Base-by-base conservation (phyloP, 2,113 vertebrate genomes). In the Etia nguti region DNA sequence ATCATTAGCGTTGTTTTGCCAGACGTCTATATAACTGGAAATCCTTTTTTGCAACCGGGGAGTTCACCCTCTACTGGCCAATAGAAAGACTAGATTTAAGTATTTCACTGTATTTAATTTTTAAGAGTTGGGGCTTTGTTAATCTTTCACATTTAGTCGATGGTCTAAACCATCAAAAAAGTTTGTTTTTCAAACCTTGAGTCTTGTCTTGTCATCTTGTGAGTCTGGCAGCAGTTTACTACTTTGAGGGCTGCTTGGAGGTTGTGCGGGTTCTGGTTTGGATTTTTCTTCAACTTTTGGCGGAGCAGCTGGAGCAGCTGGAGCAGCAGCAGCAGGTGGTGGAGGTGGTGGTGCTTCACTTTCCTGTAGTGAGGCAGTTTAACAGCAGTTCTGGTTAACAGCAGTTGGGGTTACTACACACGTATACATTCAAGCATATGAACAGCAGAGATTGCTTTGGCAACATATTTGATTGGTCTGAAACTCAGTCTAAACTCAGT, bases 311-410 rank as follows among this genome's bases (percentile, higher is more conserved):
- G 91, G 7, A 57, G 84, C 2, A 15, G 79, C 3, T 31, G 54
- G 16, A 70, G 85, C 2, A 29, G 83, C 8, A 38, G 82, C 29
- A 36, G 62, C 16, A 41, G 87, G 57, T 8, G 88, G n/a, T 8
- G 86, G 79, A 36, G 81, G 73, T 34, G 73, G 73, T 50, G 73
- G 80, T 26, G 88, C 85, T 70, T 93, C 94, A 70, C 87, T 93
- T 31, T 93, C 94, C 94, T 95, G 84, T 60, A 84, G 31, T 82
- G 16, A 86, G 6, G 73, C 38, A 10, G 38, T 62, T 84, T 8
- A 48, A 77, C 3, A 73, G 36, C 16, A 59, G 43, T 73, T 56
- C 46, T 48, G 34, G 54, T 56, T n/a, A 6, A 59, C 18, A 79
- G 52, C 13, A 59, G 43, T 80, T 56, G 11, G 46, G 36, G 34